Evolutionary conservation across 2,797 vertebrate species (phyloP).

Genomic region (Gambelia wislizenii): DNA sequence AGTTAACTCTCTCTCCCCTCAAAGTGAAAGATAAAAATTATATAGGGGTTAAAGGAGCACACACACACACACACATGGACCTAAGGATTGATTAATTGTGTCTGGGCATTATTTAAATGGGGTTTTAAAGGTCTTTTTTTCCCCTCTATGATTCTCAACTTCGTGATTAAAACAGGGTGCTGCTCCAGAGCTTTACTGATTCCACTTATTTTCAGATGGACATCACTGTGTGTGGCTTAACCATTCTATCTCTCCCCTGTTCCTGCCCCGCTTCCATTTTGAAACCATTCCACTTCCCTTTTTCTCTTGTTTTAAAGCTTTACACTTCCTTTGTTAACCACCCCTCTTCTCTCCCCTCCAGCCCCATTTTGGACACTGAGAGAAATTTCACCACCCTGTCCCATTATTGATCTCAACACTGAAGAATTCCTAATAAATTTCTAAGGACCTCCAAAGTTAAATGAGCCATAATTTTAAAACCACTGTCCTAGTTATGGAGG

Average conservation of each 20-base stretch:
- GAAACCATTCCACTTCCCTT: neutral
- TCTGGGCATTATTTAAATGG: too few relatives aligned
- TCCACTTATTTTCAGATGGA: neutral
- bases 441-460: neutral
- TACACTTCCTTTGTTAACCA: neutral
- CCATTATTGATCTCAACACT: neutral
- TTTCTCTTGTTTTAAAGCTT: too few relatives aligned
- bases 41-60: too few relatives aligned
- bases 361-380: neutral
- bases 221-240: neutral
- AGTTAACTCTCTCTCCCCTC: too few relatives aligned
- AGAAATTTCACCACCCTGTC: neutral
- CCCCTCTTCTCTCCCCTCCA: too few relatives aligned
- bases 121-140: too few relatives aligned
- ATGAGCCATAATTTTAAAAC: neutral
- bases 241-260: neutral
- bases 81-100: too few relatives aligned
- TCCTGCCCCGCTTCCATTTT: neutral
- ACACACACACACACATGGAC: too few relatives aligned
- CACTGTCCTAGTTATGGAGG: neutral
- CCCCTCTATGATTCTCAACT: neutral
- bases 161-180: neutral
- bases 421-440: neutral
- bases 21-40: too few relatives aligned
- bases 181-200: neutral